phyloP scores from a whole-genome alignment of 1,140 invertebrate species.

The Forficula auricularia region DNA sequence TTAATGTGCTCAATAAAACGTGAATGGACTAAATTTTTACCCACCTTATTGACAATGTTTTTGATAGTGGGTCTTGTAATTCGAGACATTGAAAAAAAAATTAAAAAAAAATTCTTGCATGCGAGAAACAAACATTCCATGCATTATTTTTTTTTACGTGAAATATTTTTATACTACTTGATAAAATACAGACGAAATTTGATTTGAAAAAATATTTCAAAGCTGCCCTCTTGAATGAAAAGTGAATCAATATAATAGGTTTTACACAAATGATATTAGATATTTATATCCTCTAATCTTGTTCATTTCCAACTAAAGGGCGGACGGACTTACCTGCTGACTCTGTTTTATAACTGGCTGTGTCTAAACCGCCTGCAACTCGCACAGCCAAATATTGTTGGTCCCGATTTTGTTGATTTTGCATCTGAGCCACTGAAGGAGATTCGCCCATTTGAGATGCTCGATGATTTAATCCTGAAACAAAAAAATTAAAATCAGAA shows the following conservation, averaged over 20 bases:
- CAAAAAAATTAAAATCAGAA: not conserved
- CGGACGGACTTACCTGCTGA: conserved; percentile 13
- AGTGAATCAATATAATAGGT: no score
- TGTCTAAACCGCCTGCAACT: conserved; percentile 30
- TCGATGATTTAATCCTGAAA: not conserved
- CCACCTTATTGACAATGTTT: not conserved
- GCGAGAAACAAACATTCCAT: not conserved
- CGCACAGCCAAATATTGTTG: conserved; percentile 47
- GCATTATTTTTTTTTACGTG: no score
- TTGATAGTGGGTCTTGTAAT: not conserved
- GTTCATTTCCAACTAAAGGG: no score
- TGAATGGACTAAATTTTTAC: no score
- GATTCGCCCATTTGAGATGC: conserved; percentile 35
- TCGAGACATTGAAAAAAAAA: not conserved
- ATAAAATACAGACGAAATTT: no score
- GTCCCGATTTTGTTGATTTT: conserved; percentile 56
- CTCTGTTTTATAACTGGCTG: conserved; percentile 33
- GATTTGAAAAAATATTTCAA: not conserved
- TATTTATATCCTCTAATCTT: no score
- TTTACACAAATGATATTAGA: not conserved
- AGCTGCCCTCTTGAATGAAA: not conserved
- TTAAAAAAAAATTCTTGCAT: not conserved
- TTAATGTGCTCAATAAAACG: no score
- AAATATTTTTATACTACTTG: no score
- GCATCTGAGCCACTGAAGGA: conserved; percentile 49